phyloP scores from a whole-genome alignment of 1,140 invertebrate genomes.

The Thaumatotibia leucotreta region DNA sequence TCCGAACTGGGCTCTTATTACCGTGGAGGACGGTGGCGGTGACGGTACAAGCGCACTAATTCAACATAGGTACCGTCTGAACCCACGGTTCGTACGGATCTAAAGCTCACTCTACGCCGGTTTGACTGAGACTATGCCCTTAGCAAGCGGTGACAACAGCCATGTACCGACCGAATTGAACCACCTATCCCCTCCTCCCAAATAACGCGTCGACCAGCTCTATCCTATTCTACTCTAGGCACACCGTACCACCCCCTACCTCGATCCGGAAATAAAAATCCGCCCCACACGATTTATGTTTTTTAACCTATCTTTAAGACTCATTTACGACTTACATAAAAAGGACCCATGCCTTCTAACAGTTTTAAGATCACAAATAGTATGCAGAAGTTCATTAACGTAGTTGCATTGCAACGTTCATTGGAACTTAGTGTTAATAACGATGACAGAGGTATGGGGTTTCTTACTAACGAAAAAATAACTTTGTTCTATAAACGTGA shows the following conservation, averaged over 20 bases:
- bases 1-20: slow-evolving; percentile 29
- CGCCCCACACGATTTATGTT: slow-evolving; percentile 6
- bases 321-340: background rate
- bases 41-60: background rate
- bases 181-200: slow-evolving; percentile 51
- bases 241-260: slow-evolving; percentile 44
- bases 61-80: background rate
- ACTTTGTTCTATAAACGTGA: too few relatives aligned
- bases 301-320: background rate
- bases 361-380: too few relatives aligned
- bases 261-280: slow-evolving; percentile 37
- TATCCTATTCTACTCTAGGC: slow-evolving; percentile 50
- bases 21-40: background rate
- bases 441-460: too few relatives aligned
- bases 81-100: background rate
- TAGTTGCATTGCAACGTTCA: too few relatives aligned
- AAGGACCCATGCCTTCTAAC: too few relatives aligned
- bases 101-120: background rate
- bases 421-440: too few relatives aligned
- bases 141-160: background rate
- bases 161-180: slow-evolving; percentile 50
- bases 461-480: too few relatives aligned
- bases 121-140: background rate
- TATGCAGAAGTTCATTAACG: background rate
- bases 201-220: slow-evolving; percentile 47